Percentiles rank a stretch among this genome's conserved stretches.
These are phyloP conservation scores for Zoanthus sansibaricus DNA, from an alignment of 92 coral and sea anemone genomes.

Conservation along the genomic window DNA sequence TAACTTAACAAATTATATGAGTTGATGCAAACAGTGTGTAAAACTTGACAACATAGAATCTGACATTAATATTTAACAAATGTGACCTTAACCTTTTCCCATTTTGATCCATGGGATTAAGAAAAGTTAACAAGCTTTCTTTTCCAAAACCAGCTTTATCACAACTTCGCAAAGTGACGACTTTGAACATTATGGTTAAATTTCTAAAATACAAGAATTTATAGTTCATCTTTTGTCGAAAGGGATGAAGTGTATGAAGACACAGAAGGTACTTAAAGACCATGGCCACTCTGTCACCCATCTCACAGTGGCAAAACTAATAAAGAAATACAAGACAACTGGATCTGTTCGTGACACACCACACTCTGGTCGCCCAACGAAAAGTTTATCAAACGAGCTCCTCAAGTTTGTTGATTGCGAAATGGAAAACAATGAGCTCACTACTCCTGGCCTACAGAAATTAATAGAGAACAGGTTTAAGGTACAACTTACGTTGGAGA, in stretches of 20 bases:
- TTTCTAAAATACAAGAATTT: neutral
- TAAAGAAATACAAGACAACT: neutral
- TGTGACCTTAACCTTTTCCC: too few species aligned
- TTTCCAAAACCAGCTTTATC: neutral
- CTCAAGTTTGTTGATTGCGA: constrained; percentile 28
- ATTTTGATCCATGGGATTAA: neutral
- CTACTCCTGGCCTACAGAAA: constrained; percentile 23
- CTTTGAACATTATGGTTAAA: neutral
- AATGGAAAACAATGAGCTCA: constrained; percentile 48
- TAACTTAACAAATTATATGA: too few species aligned
- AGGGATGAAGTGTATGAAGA: neutral
- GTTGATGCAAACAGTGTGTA: too few species aligned
- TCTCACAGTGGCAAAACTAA: neutral
- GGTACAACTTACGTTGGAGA: constrained; percentile 51
- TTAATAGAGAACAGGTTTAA: neutral
- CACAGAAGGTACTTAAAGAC: neutral
- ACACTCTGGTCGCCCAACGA: constrained; percentile 19
- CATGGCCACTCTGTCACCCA: neutral
- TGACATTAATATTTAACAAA: too few species aligned
- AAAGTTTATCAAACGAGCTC: constrained; percentile 10
- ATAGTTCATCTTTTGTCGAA: neutral
- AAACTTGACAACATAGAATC: too few species aligned
- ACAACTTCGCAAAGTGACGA: neutral
- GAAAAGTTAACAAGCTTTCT: neutral
- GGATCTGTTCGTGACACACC: constrained; percentile 10